A percentile compares a stretch with the other conserved stretches of the same genome.
Evolutionary conservation across 1,140 invertebrate species (phyloP).

Genomic region (Ceratoteleas bidentatus): DNA sequence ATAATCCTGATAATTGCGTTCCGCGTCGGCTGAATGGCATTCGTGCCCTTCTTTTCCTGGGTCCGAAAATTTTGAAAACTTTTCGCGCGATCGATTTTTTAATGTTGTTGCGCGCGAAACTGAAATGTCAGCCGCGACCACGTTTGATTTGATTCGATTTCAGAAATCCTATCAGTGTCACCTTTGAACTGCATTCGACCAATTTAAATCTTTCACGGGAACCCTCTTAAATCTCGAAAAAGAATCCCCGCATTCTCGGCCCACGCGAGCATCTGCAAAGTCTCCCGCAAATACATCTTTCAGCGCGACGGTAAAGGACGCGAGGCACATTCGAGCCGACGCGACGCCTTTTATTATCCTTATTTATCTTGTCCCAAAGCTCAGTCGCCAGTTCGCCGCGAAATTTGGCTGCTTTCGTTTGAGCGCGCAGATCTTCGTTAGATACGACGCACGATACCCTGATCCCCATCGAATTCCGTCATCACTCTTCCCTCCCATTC

Average conservation of each 20-base stretch:
- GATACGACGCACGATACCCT: not conserved
- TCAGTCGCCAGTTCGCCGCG: not conserved
- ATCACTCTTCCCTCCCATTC: no score
- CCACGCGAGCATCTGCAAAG: slow-evolving; percentile 21
- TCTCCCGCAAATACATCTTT: slow-evolving; percentile 37
- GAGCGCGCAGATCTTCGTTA: slow-evolving; percentile 1
- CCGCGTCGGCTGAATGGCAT: no score
- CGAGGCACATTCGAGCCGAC: slow-evolving; percentile 2
- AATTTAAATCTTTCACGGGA: slow-evolving; percentile 51
- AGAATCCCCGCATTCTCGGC: slow-evolving; percentile 21
- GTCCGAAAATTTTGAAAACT: no score
- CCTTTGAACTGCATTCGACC: slow-evolving; percentile 32
- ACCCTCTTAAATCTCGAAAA: slow-evolving; percentile 38
- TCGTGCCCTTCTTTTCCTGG: no score
- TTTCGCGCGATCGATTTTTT: not conserved
- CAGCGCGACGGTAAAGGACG: slow-evolving; percentile 10
- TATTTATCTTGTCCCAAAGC: slow-evolving; percentile 10
- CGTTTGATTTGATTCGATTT: slow-evolving; percentile 23
- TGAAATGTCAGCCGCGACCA: slow-evolving; percentile 22
- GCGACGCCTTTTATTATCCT: slow-evolving; percentile 23
- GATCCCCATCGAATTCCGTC: no score
- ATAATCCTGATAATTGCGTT: not conserved
- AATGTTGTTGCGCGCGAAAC: not conserved
- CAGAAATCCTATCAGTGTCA: slow-evolving; percentile 41
- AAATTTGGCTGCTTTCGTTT: slow-evolving; percentile 2